Evolutionary conservation across 2,113 vertebrate species (phyloP).

Genomic region (Sinocyclocheilus rhinocerous): DNA sequence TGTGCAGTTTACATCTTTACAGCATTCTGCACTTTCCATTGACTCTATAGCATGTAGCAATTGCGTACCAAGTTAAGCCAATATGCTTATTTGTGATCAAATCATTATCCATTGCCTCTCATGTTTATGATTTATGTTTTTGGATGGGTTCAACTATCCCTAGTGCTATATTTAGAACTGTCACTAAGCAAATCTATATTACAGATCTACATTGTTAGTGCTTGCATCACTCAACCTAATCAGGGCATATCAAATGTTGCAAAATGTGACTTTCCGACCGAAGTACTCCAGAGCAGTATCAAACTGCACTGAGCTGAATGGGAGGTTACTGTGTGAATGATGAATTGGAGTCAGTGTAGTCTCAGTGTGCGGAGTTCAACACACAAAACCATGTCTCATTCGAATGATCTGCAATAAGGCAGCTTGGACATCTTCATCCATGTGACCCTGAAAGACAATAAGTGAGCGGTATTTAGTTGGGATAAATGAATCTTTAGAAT

Average conservation of each 20-base stretch:
- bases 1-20: slow-evolving; percentile 12
- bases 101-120: not conserved
- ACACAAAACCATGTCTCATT: slow-evolving; percentile 95
- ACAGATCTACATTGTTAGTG: not conserved
- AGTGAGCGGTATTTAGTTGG: not conserved
- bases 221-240: not conserved
- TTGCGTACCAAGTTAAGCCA: not conserved
- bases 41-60: not conserved
- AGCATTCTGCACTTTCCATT: not conserved
- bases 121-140: not conserved
- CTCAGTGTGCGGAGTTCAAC: slow-evolving; percentile 72
- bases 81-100: not conserved
- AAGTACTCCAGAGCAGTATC: not conserved
- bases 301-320: slow-evolving; percentile 9
- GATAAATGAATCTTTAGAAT: not conserved
- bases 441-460: slow-evolving; percentile 85
- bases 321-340: slow-evolving; percentile 17
- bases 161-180: not conserved
- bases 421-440: slow-evolving; percentile 98
- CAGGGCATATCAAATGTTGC: not conserved
- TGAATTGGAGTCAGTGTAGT: slow-evolving; percentile 60
- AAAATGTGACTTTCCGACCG: not conserved
- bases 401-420: slow-evolving; percentile 95
- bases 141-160: not conserved
- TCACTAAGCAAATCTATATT: not conserved